These are phyloP conservation scores for Chelonoidis abingdonii DNA, from an alignment of 2,113 vertebrate species.

Conservation along the genomic window DNA sequence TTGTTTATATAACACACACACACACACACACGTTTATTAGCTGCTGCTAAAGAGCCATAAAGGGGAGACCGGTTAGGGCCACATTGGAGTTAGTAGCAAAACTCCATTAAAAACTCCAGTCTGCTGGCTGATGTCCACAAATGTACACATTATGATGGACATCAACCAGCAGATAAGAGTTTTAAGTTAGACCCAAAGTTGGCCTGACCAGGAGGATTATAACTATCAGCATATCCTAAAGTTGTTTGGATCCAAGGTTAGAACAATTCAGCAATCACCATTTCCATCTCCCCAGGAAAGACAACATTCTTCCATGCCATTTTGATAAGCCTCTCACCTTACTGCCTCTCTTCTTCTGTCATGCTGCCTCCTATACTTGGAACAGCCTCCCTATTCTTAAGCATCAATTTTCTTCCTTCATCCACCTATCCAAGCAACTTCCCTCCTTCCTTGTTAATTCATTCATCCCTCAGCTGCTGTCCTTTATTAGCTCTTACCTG, in stretches of 20 bases:
- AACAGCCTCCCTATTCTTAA: neutral
- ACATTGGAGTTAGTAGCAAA: too few relatives aligned
- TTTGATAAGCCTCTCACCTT: neutral
- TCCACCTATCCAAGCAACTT: neutral
- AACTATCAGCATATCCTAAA: too few relatives aligned
- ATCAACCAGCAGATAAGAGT: too few relatives aligned
- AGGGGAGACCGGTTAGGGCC: too few relatives aligned
- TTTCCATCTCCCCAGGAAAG: neutral
- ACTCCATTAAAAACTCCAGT: too few relatives aligned
- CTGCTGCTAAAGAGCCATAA: too few relatives aligned
- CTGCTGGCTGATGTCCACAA: too few relatives aligned
- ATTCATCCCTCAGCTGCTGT: neutral
- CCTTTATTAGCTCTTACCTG: neutral
- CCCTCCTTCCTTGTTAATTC: neutral
- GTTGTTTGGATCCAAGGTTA: neutral
- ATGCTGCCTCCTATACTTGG: neutral
- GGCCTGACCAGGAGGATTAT: too few relatives aligned
- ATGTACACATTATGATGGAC: too few relatives aligned
- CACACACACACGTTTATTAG: too few relatives aligned
- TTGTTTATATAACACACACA: too few relatives aligned
- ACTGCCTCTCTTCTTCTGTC: neutral
- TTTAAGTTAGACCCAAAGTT: too few relatives aligned
- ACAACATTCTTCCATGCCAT: neutral
- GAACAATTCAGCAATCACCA: neutral
- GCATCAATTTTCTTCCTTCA: neutral